phyloP scores from a whole-genome alignment of 2,113 vertebrate genomes.

The Colius striatus region DNA sequence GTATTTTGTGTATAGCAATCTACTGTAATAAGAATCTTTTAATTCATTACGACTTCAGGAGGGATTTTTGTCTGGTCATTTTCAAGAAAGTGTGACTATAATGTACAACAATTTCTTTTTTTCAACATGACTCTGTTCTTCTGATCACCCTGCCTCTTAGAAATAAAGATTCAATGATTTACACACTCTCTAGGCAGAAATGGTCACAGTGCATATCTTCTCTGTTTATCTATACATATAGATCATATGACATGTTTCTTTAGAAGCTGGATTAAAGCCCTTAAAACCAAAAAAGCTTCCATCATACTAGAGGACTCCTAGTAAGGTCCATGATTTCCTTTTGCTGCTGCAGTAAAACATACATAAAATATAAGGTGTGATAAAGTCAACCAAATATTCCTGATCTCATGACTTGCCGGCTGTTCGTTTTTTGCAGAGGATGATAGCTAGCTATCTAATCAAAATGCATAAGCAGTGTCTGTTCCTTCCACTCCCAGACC shows the following conservation, averaged over 20 bases:
- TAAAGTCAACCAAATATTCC: slow-evolving; percentile 55
- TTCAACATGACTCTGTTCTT: neutral
- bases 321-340: neutral
- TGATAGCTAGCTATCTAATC: slow-evolving; percentile 84
- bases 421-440: neutral
- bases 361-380: neutral
- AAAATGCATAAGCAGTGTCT: slow-evolving; percentile 82
- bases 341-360: neutral
- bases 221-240: neutral
- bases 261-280: neutral
- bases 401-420: slow-evolving; percentile 47
- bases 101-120: neutral
- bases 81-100: neutral
- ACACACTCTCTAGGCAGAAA: neutral
- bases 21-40: slow-evolving; percentile 15
- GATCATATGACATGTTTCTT: neutral
- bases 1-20: neutral
- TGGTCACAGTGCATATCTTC: neutral
- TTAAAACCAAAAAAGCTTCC: neutral
- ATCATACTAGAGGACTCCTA: neutral
- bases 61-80: neutral
- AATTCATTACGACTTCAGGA: neutral
- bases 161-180: neutral
- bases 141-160: neutral
- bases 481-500: slow-evolving; percentile 71